phyloP scores from a whole-genome alignment of 2,113 vertebrate genomes.

The Lycaon pictus region DNA sequence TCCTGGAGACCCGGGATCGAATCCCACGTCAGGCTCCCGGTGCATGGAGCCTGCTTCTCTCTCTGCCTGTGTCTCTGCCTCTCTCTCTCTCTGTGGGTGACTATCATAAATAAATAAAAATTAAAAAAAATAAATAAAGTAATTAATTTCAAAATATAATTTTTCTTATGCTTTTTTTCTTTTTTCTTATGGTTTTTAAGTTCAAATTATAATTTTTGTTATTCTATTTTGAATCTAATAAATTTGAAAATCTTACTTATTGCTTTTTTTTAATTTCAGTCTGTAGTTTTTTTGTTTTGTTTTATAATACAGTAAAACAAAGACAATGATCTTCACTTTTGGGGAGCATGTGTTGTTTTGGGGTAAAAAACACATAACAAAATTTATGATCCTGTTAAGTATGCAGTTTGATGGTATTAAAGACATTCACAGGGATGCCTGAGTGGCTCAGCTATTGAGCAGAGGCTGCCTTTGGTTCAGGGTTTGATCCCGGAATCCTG shows the following conservation, averaged over 20 bases:
- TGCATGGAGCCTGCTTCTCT: too few species aligned
- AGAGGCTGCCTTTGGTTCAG: too few species aligned
- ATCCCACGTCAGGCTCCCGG: too few species aligned
- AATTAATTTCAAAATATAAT: not conserved
- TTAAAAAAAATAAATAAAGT: not conserved
- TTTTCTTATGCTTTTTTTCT: not conserved
- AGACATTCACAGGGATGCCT: not conserved
- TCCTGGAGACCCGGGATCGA: too few species aligned
- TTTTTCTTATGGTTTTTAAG: not conserved
- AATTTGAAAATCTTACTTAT: not conserved
- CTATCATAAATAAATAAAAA: too few species aligned
- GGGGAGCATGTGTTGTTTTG: not conserved
- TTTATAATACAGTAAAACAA: constrained; percentile 10
- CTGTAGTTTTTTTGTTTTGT: not conserved
- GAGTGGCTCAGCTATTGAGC: too few species aligned
- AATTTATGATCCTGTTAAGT: not conserved
- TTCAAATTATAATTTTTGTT: constrained; percentile 21
- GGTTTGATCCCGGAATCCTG: too few species aligned
- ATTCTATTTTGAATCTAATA: not conserved
- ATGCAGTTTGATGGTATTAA: not conserved
- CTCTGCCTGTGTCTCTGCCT: too few species aligned
- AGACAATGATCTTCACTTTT: not conserved
- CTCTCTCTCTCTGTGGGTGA: too few species aligned
- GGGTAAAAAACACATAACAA: not conserved
- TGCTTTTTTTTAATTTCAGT: constrained; percentile 13